Conservation (phyloP, 2,888 invertebrate species). For the Lasioglossum lativentre region DNA sequence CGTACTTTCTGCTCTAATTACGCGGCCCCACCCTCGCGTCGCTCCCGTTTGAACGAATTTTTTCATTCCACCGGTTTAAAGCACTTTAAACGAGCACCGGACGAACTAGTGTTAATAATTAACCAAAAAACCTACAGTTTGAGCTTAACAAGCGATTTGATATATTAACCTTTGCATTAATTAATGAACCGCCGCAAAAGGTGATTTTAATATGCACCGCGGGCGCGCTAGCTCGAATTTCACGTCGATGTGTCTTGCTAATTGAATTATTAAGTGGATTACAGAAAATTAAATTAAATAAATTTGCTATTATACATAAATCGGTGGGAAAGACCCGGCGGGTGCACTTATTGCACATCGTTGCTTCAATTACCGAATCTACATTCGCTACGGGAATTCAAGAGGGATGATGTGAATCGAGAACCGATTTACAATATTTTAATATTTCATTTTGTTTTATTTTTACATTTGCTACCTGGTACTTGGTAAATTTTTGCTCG, state of each 20-base stretch:
- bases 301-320: not conserved
- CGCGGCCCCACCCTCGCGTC: not conserved
- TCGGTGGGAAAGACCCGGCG: not conserved
- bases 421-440: not conserved
- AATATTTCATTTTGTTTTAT: not conserved
- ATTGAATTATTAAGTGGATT: not conserved
- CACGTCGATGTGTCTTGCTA: not conserved
- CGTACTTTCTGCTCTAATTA: slow-evolving; percentile 69
- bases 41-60: slow-evolving; percentile 60
- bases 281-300: not conserved
- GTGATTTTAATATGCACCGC: not conserved
- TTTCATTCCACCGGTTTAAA: slow-evolving; percentile 22
- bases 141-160: not conserved
- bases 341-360: not conserved
- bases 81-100: not conserved
- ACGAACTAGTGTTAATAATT: slow-evolving; percentile 10
- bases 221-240: not conserved
- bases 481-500: too few species aligned
- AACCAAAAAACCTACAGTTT: not conserved
- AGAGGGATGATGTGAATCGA: not conserved
- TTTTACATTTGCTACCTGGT: not conserved
- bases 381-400: not conserved
- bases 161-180: slow-evolving; percentile 1
- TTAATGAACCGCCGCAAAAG: not conserved
- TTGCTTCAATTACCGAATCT: not conserved